phyloP scores from a whole-genome alignment of 2,797 vertebrate species.

The Helarctos malayanus region DNA sequence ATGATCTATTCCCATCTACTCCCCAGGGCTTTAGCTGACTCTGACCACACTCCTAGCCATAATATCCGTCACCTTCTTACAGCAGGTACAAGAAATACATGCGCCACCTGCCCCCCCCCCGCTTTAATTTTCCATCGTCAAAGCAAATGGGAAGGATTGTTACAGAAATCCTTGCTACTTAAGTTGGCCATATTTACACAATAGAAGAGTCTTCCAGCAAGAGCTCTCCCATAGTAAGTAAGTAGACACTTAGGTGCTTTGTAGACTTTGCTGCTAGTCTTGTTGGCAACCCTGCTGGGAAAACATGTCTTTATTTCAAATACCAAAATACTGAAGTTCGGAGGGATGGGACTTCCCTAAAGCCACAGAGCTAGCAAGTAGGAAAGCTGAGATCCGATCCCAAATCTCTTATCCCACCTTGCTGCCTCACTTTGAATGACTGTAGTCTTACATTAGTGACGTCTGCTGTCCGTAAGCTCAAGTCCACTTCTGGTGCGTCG shows the following conservation, averaged over 20 bases:
- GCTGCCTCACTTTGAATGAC: background rate
- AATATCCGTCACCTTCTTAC: background rate
- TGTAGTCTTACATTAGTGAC: background rate
- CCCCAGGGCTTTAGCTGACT: background rate
- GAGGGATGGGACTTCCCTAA: background rate
- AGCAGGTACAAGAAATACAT: background rate
- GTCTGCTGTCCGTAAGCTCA: background rate
- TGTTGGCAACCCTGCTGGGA: background rate
- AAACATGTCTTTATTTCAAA: constrained; percentile 25
- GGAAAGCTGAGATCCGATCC: background rate
- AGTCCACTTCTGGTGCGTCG: background rate
- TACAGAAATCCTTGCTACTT: background rate
- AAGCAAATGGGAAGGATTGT: background rate
- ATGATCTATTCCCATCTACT: background rate
- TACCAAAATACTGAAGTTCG: background rate
- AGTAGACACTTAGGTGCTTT: background rate
- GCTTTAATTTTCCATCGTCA: background rate
- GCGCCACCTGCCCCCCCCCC: background rate
- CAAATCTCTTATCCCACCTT: background rate
- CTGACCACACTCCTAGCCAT: background rate
- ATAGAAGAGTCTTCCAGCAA: background rate
- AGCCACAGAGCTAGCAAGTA: background rate
- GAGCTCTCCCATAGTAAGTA: background rate
- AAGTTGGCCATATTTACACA: background rate
- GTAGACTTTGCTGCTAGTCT: background rate